Base-by-base conservation (phyloP, 2,113 vertebrate genomes). In the Salvelinus alpinus region DNA sequence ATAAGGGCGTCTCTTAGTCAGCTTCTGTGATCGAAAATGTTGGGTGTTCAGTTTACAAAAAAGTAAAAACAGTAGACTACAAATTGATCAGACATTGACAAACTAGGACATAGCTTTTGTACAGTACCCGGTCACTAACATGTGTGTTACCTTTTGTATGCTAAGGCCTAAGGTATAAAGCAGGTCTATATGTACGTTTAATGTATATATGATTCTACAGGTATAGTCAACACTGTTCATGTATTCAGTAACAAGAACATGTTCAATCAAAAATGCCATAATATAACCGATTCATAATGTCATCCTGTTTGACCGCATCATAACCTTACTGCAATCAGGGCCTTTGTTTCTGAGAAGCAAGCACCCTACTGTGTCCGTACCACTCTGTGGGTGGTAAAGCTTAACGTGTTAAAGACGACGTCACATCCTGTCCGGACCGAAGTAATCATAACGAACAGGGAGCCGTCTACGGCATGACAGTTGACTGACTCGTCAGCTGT, bases 341-440 rank as follows among this genome's bases (percentile, higher is more conserved):
- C 59, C 59, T 68, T 20, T 3, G 31, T 68, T 54, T 38, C 66
- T 14, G 3, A 68, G 5, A 68, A 6, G 29, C 66, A 68, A 29
- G 38, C 38, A 11, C 38, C 38, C 9, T 2, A 44, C 38, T 44
- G 9, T 44, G 38, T 44, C 38, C 38, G 38, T 44, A 11, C 8
- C 38, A 44, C 38, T 44, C 38, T 44, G 38, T 44, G 38, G 54
- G 14, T 20, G 54, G 16, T 57, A 18, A 57, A 18, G 51, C 16
- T 57, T 14, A 14, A 57, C 18, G 25, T 25, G 62, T 65, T 25
- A 65, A 29, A 18, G 54, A 60, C 72, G 24, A 83, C 80, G 20
- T 64, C 67, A 75, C 71, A 76, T 64, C 38, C 72, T 80, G 31
- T 74, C 27, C 29, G 22, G 14, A 13, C 34, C 57, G 57, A 57